Base-by-base conservation (phyloP, 2,888 invertebrate genomes). In the Allygus modestus region DNA sequence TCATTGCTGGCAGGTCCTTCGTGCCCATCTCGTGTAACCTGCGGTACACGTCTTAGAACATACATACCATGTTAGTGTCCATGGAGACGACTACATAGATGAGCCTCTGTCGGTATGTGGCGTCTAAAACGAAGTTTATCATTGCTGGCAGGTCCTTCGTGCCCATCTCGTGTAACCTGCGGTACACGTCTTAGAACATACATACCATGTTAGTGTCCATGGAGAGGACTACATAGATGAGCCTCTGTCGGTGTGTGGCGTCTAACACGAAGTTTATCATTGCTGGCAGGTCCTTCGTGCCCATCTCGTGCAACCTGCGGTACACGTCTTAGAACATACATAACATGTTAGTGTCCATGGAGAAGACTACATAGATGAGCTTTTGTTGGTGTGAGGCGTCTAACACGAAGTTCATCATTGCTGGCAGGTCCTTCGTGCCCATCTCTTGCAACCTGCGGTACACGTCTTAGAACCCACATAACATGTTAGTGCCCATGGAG, bases 1-100 rank as follows among this genome's bases (percentile, higher is more conserved):
- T 58, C 58, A 23, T 5, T 58, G 58, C 58, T 7, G 58, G 58
- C 58, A 58, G 58, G 17, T 58, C 58, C 58, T 20, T 23, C 23
- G 58, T 58, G 17, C 58, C 58, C 58, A 58, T 58, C 23, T 58
- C 58, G 58, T 58, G 58, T 23, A 58, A 58, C 58, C 58, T 58
- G 23, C 17, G 11, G 9, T 9, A 37, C 37, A 37, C n/a, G n/a
- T n/a, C n/a, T n/a, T n/a, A n/a, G n/a, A n/a, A n/a, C n/a, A n/a
- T n/a, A n/a, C n/a, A n/a, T n/a, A n/a, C n/a, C n/a, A n/a, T n/a
- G n/a, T n/a, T n/a, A n/a, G n/a, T n/a, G n/a, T n/a, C n/a, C n/a
- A n/a, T n/a, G n/a, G n/a, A n/a, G n/a, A n/a, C n/a, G n/a, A 37
- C 58, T 11, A 23, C 7, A 12, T 58, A 58, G 58, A 58, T 20